Percentiles rank a stretch among this genome's conserved stretches.
Evolutionary conservation across 2,888 invertebrate species (phyloP).

Genomic region (Thecocarcelia acutangulata): DNA sequence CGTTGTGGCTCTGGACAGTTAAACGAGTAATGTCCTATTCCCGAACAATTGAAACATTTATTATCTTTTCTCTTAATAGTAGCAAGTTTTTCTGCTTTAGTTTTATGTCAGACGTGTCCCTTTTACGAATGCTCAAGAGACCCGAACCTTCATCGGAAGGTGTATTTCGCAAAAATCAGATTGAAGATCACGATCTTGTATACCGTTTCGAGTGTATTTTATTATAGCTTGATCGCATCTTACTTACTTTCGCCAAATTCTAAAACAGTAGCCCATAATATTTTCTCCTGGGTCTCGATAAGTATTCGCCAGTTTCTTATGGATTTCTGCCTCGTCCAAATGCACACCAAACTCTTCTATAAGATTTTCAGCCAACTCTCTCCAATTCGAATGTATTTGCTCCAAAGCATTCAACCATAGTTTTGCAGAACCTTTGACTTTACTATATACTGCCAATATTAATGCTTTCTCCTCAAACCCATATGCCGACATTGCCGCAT

Average conservation of each 20-base stretch:
- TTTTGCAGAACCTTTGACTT: constrained; percentile 51
- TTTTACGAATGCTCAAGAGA: neutral
- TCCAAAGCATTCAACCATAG: constrained; percentile 38
- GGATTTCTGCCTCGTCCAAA: constrained; percentile 42
- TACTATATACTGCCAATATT: constrained; percentile 54
- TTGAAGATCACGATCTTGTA: constrained; percentile 39
- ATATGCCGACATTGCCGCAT: constrained; percentile 27
- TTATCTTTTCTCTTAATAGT: neutral
- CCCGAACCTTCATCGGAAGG: constrained; percentile 34
- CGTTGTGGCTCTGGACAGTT: constrained; percentile 53
- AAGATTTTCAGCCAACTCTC: constrained; percentile 8
- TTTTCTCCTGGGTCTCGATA: constrained; percentile 34
- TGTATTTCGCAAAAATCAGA: constrained; percentile 16
- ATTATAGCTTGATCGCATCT: constrained; percentile 51
- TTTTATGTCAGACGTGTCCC: neutral
- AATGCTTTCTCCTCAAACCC: constrained; percentile 17
- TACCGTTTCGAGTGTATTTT: constrained; percentile 54
- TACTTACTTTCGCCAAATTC: constrained; percentile 43
- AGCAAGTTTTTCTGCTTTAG: neutral
- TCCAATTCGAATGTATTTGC: constrained; percentile 28
- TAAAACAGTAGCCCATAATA: constrained; percentile 55
- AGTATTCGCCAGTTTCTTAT: constrained; percentile 42
- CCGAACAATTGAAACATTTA: constrained; percentile 49
- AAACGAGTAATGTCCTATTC: constrained; percentile 42
- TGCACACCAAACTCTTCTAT: constrained; percentile 34